phyloP scores from a whole-genome alignment of 1,140 invertebrate genomes.

The Bradynema listronoti region DNA sequence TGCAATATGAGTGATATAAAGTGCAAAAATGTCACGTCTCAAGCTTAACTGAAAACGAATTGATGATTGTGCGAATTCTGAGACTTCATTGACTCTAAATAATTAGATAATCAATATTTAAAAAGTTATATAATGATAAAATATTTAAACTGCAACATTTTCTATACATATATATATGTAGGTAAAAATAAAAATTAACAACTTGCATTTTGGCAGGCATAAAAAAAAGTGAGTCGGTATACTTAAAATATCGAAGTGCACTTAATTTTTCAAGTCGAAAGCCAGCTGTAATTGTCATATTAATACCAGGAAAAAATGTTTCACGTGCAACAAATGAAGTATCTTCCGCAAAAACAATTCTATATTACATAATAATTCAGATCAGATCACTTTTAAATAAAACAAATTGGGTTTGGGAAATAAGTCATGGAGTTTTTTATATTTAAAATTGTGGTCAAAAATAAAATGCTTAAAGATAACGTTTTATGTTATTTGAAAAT shows the following conservation, averaged over 20 bases:
- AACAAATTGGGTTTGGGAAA: not conserved
- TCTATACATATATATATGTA: not conserved
- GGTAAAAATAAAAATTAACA: not conserved
- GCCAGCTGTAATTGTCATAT: constrained; percentile 6
- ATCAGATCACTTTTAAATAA: not conserved
- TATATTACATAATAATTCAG: not conserved
- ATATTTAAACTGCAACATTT: not conserved
- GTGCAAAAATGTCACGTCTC: no score
- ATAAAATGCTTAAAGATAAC: not conserved
- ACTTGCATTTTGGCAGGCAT: constrained; percentile 2
- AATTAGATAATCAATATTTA: not conserved
- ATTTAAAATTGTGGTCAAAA: not conserved
- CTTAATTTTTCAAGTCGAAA: not conserved
- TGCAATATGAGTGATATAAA: no score
- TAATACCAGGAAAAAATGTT: constrained; percentile 5
- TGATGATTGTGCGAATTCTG: no score
- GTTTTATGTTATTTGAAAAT: not conserved
- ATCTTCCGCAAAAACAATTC: not conserved
- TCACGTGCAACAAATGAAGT: constrained; percentile 4
- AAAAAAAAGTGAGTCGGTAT: constrained; percentile 1
- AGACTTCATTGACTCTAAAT: no score
- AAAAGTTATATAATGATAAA: not conserved
- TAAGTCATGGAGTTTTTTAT: not conserved
- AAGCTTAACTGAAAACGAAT: no score
- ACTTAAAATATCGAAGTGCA: not conserved